Evolutionary conservation across 2,113 vertebrate species (phyloP).

Genomic region (Solea senegalensis): DNA sequence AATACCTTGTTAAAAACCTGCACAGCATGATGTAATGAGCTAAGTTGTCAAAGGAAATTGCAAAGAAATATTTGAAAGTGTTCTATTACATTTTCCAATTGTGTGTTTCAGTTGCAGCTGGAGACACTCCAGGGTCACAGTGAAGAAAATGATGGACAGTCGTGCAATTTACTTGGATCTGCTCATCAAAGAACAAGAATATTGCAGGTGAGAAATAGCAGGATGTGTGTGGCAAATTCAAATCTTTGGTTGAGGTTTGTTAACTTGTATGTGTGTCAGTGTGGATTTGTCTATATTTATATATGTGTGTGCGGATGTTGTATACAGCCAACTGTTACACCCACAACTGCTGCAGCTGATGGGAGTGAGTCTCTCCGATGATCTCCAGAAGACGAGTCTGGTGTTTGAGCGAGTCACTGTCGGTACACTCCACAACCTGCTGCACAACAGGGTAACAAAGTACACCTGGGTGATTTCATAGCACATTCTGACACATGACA

Average conservation of each 20-base stretch:
- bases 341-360: conserved; percentile 79
- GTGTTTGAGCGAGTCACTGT: conserved; percentile 78
- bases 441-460: conserved; percentile 59
- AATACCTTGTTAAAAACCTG: too few species aligned
- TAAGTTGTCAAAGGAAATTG: too few species aligned
- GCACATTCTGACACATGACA: too few species aligned
- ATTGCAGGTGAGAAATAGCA: conserved; percentile 78
- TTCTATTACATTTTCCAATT: too few species aligned
- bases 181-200: conserved; percentile 84
- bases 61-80: too few species aligned
- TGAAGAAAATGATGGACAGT: conserved; percentile 82
- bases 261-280: background rate
- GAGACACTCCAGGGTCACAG: conserved; percentile 86
- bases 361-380: conserved; percentile 69
- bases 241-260: background rate
- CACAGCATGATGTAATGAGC: too few species aligned
- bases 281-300: too few species aligned
- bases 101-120: conserved; percentile 79
- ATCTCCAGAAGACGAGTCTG: conserved; percentile 63
- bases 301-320: background rate
- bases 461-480: background rate
- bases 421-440: conserved; percentile 75
- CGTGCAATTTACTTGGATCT: conserved; percentile 77
- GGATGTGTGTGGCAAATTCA: too few species aligned
- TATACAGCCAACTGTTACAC: conserved; percentile 44